Evolutionary conservation across 2,797 vertebrate genomes (phyloP), one percentile per base, ranked within the genome.

Genomic region (Dromococcyx pavoninus): DNA sequence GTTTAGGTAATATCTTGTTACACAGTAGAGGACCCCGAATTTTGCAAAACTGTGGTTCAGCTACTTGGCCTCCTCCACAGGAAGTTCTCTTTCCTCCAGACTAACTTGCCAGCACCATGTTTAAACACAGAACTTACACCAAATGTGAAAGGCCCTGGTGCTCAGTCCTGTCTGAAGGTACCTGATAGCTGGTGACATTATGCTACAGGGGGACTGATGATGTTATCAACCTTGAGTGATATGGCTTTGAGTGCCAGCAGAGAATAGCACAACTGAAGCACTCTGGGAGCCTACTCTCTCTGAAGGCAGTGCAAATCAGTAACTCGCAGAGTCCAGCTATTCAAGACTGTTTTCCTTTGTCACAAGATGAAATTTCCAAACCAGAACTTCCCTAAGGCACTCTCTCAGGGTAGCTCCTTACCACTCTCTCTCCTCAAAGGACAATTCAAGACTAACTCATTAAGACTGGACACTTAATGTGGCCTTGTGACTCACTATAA

Each of bases 241-340:
- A 21, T 1, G 35, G 41, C 39, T 77, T 18, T 0, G 0, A 19
- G 33, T 13, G 32, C 12, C 56, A 57, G 71, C 57, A 56, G 48
- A 56, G 41, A 66, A 27, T 1, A 27, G 70, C 54, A 66, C 15
- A 50, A 18, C 17, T 6, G 21, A 16, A 80, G n/a, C 41, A 37
- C 25, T 10, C 10, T 1, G 17, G 21, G 37, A 78, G 17, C 48
- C 44, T 19, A 16, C 5, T 44, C 7, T 57, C 27, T 46, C 35
- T 48, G 64, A 88, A 39, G 43, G 33, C 46, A 67, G 19, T 10
- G 3, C 41, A 69, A 17, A 66, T 13, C 53, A 35, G 23, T 17
- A 30, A 11, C 50, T 19, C 12, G 10, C 30, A 25, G 9, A 28
- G 24, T 5, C 14, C 46, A 2, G 2, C 24, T 5, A 4, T 37